These are phyloP conservation scores for Ranitomeya variabilis DNA, from an alignment of 2,113 vertebrate genomes.

Conservation along the genomic window DNA sequence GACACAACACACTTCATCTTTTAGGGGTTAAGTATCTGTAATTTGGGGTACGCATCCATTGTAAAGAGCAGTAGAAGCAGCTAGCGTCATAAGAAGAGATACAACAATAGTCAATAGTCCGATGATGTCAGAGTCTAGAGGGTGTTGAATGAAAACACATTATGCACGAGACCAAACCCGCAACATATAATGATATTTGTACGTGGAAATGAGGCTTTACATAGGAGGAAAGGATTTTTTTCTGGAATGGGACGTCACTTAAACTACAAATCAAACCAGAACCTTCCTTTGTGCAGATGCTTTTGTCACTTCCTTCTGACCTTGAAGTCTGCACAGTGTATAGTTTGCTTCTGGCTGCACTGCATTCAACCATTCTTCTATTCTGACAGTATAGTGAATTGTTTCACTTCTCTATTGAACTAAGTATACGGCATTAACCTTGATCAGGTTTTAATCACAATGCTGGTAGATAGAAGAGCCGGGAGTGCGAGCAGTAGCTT, in stretches of 20 bases:
- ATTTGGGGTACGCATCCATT: neutral
- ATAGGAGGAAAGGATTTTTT: neutral
- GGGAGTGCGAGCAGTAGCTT: neutral
- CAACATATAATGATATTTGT: neutral
- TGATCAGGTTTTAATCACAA: constrained; percentile 47
- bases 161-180: neutral
- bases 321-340: constrained; percentile 19
- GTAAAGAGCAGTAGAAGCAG: neutral
- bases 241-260: neutral
- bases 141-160: neutral
- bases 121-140: neutral
- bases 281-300: neutral
- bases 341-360: neutral
- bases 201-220: neutral
- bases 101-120: neutral
- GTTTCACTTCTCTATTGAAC: constrained; percentile 20
- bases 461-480: neutral
- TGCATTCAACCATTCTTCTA: constrained; percentile 17
- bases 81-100: neutral
- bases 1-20: too few relatives aligned
- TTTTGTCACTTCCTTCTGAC: constrained; percentile 23
- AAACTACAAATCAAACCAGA: neutral
- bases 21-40: neutral
- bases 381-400: constrained; percentile 1
- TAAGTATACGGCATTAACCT: constrained; percentile 42